Evolutionary conservation across 1,140 invertebrate genomes (phyloP).

Genomic region (Caenorhabditis latens): DNA sequence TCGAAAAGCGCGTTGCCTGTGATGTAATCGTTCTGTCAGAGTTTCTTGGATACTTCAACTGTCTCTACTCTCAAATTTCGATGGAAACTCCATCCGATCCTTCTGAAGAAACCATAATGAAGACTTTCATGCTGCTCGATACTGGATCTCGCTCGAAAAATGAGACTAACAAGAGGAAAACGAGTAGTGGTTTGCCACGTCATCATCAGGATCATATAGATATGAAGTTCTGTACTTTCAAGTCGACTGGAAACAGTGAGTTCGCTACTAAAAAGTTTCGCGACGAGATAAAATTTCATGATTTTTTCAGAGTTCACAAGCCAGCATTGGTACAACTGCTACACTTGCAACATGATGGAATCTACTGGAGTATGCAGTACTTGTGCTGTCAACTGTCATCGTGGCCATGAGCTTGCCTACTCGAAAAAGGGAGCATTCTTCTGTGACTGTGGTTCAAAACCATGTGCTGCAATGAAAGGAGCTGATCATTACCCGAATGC

Average conservation of each 20-base stretch:
- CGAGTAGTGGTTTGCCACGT: background rate
- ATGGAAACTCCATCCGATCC: background rate
- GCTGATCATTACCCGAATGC: constrained; percentile 79
- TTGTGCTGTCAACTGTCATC: constrained; percentile 95
- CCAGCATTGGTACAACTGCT: constrained; percentile 94
- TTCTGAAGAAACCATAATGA: background rate
- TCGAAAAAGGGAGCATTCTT: constrained; percentile 98
- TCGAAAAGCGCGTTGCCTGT: background rate
- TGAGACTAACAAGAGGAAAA: background rate
- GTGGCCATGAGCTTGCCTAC: constrained; percentile 95
- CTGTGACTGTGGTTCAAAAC: constrained; percentile 92
- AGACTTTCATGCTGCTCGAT: constrained; percentile 8
- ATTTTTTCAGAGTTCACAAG: constrained; percentile 89
- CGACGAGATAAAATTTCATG: no score
- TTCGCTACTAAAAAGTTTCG: background rate
- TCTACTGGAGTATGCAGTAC: constrained; percentile 96
- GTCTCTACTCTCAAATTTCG: background rate
- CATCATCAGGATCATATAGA: background rate
- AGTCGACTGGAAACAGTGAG: background rate
- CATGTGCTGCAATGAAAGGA: constrained; percentile 84
- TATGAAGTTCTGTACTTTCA: constrained; percentile 13
- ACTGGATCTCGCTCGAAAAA: background rate
- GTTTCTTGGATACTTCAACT: constrained; percentile 10
- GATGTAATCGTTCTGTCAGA: constrained; percentile 1
- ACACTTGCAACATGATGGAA: constrained; percentile 97